A percentile compares a stretch with the other conserved stretches of the same genome.
phyloP scores from a whole-genome alignment of 2,888 invertebrate species.

The Julus scandinavius region DNA sequence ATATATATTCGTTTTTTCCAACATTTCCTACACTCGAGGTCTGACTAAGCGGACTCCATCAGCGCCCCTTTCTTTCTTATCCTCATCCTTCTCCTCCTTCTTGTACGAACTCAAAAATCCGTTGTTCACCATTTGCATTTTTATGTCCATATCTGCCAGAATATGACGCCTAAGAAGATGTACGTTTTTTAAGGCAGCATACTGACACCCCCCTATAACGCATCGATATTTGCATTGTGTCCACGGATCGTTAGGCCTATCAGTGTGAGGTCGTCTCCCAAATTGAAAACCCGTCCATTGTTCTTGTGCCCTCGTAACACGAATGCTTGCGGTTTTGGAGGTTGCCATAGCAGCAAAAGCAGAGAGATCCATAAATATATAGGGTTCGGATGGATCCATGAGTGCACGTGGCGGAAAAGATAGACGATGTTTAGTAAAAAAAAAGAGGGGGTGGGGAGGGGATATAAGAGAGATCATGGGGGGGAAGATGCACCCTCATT shows the following conservation, averaged over 20 bases:
- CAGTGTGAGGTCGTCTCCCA: conserved; percentile 2
- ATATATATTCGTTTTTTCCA: background rate
- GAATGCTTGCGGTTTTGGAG: background rate
- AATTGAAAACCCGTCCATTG: conserved; percentile 20
- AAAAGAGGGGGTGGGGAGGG: background rate
- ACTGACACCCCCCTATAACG: background rate
- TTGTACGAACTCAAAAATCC: background rate
- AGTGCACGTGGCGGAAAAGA: conserved; percentile 25
- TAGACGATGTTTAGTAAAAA: conserved; percentile 31
- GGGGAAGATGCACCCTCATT: conserved; percentile 18
- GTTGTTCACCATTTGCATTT: background rate
- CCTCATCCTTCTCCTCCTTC: background rate
- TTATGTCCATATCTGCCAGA: background rate
- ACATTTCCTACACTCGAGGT: background rate
- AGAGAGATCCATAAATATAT: conserved; percentile 4
- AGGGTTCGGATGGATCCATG: conserved; percentile 25
- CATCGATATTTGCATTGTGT: background rate
- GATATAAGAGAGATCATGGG: background rate
- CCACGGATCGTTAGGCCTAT: background rate
- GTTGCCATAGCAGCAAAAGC: conserved; percentile 33
- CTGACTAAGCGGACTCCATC: background rate
- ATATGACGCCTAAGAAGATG: background rate
- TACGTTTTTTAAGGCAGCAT: background rate
- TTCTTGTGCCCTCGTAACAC: conserved; percentile 11
- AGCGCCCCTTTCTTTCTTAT: background rate